A percentile compares a stretch with the other conserved stretches of the same genome.
These are phyloP conservation scores for Drosophila nigritarsus DNA, from an alignment of 2,888 invertebrate species.

Conservation along the genomic window DNA sequence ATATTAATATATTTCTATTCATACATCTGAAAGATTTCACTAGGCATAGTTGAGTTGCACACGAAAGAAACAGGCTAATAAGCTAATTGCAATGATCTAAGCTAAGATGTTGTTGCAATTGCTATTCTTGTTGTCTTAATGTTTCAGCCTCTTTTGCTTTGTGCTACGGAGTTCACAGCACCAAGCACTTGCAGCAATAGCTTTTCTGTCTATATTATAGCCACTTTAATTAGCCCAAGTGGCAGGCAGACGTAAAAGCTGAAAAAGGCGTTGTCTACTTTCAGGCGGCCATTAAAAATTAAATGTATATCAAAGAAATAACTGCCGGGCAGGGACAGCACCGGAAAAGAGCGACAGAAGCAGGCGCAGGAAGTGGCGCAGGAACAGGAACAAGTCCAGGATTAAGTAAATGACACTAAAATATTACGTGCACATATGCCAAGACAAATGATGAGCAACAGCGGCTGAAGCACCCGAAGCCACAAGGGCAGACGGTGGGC, in stretches of 20 bases:
- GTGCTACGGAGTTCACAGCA: not conserved
- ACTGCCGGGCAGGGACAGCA: constrained; percentile 34
- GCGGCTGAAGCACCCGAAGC: constrained; percentile 14
- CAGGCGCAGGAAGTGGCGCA: not conserved
- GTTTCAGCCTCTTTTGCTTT: constrained; percentile 2
- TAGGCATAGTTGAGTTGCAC: not conserved
- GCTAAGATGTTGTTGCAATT: constrained; percentile 2
- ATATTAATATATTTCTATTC: not conserved
- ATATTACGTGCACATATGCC: constrained; percentile 75
- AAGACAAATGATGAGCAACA: constrained; percentile 44
- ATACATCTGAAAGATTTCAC: not conserved
- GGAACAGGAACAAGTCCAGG: constrained; percentile 16
- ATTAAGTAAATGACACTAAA: constrained; percentile 67
- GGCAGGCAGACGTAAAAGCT: constrained; percentile 58
- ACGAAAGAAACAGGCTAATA: constrained; percentile 21
- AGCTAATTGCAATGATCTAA: constrained; percentile 22
- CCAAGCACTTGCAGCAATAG: constrained; percentile 23
- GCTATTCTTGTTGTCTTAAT: constrained; percentile 1
- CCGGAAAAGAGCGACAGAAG: constrained; percentile 3
- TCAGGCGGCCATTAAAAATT: constrained; percentile 72
- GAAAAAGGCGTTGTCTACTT: constrained; percentile 64
- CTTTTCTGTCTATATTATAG: constrained; percentile 28
- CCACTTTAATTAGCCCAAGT: constrained; percentile 71
- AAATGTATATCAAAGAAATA: constrained; percentile 68
- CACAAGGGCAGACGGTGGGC: constrained; percentile 16